Percentiles rank a stretch among this genome's conserved stretches.
These are phyloP conservation scores for Drosophila sechellia DNA, from an alignment of 1,140 invertebrate genomes.

Conservation along the genomic window DNA sequence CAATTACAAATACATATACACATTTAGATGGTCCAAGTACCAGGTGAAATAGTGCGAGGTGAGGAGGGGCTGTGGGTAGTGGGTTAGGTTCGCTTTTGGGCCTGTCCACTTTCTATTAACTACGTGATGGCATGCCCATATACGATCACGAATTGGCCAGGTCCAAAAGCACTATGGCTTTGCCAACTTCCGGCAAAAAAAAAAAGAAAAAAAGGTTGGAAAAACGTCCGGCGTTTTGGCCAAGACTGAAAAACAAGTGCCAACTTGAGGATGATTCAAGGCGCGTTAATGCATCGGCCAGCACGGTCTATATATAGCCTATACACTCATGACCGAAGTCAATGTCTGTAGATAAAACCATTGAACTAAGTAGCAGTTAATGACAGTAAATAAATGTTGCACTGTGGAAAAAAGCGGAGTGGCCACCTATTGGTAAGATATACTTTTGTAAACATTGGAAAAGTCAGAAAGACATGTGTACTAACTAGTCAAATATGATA, in stretches of 20 bases:
- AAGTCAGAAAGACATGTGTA: too few relatives aligned
- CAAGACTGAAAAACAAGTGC: slow-evolving; percentile 28
- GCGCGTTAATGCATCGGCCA: slow-evolving; percentile 18
- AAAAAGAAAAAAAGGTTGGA: background rate
- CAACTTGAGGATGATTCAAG: slow-evolving; percentile 62
- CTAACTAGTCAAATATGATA: too few relatives aligned
- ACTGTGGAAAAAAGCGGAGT: background rate
- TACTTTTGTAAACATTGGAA: too few relatives aligned
- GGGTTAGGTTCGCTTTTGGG: slow-evolving; percentile 24
- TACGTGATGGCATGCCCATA: slow-evolving; percentile 51
- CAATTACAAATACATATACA: slow-evolving; percentile 12
- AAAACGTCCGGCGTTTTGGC: slow-evolving; percentile 5
- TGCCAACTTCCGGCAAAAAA: slow-evolving; percentile 63
- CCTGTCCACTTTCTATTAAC: slow-evolving; percentile 57
- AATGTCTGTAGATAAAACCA: slow-evolving; percentile 55
- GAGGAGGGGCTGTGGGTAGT: background rate
- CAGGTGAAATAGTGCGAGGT: slow-evolving; percentile 11
- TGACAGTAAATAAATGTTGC: slow-evolving; percentile 36
- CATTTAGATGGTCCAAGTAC: slow-evolving; percentile 5
- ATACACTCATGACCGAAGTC: slow-evolving; percentile 66
- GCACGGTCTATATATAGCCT: slow-evolving; percentile 66
- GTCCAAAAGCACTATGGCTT: slow-evolving; percentile 35
- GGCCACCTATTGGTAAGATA: too few relatives aligned
- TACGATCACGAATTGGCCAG: slow-evolving; percentile 12
- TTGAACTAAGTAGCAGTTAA: slow-evolving; percentile 43